Percentiles rank a stretch among this genome's conserved stretches.
phyloP scores from a whole-genome alignment of 2,113 vertebrate species.

The Urocitellus parryii region DNA sequence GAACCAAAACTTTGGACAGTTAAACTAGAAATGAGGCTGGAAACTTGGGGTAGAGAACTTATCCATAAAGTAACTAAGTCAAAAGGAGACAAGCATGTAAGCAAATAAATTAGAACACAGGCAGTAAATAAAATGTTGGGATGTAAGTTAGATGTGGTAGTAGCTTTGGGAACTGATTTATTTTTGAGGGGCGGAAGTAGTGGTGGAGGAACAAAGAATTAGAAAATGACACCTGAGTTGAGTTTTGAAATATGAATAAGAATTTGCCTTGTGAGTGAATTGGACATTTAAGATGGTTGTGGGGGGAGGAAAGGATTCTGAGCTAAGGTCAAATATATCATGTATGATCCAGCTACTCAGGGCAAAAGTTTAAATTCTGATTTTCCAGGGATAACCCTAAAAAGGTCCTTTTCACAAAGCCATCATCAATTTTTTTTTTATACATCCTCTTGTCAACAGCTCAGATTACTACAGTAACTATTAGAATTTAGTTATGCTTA shows the following conservation, averaged over 20 bases:
- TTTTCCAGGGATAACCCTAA: not conserved
- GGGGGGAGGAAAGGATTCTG: not conserved
- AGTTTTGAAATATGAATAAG: constrained; percentile 54
- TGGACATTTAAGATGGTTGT: not conserved
- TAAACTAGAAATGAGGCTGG: not conserved
- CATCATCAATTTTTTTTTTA: not conserved
- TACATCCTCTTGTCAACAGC: not conserved
- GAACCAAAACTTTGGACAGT: not conserved
- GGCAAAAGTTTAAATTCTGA: not conserved
- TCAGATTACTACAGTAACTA: not conserved
- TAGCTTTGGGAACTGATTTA: constrained; percentile 38
- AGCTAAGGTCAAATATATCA: not conserved
- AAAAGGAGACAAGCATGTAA: constrained; percentile 49
- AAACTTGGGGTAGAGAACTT: not conserved
- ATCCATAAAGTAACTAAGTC: not conserved
- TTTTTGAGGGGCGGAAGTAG: not conserved
- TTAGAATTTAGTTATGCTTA: not conserved
- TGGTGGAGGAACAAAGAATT: constrained; percentile 47
- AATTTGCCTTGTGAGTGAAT: not conserved
- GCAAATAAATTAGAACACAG: constrained; percentile 57
- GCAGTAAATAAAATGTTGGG: constrained; percentile 34
- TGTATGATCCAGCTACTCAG: not conserved
- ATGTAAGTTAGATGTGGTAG: not conserved
- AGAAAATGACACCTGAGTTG: constrained; percentile 19
- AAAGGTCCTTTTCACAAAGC: not conserved